Percentiles rank a stretch among this genome's conserved stretches.
phyloP scores from a whole-genome alignment of 2,797 vertebrate genomes.

The Argyrosomus regius region DNA sequence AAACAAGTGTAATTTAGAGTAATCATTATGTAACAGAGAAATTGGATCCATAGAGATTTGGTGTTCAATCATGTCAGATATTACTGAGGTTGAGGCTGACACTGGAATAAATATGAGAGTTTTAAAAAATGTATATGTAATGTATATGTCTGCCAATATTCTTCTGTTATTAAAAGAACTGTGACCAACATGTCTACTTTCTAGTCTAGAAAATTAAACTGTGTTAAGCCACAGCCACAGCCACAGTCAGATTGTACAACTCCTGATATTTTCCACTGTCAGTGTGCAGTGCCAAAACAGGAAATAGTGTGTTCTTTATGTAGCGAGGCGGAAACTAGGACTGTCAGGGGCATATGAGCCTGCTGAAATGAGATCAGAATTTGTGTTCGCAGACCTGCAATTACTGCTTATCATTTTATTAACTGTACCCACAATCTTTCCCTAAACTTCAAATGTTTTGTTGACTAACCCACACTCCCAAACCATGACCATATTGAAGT shows the following conservation, averaged over 20 bases:
- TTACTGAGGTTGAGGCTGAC: not conserved
- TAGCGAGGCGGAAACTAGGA: slow-evolving; percentile 1
- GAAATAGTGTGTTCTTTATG: slow-evolving; percentile 1
- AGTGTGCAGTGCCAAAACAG: not conserved
- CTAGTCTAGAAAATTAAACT: not conserved
- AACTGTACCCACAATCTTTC: not conserved
- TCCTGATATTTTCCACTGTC: not conserved
- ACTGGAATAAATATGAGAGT: not conserved
- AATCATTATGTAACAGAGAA: no score
- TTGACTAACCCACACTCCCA: not conserved
- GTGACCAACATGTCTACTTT: not conserved
- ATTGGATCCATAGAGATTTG: no score
- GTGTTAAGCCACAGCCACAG: not conserved
- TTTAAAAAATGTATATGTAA: not conserved
- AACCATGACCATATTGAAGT: not conserved
- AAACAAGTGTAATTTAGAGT: no score
- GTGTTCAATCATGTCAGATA: no score
- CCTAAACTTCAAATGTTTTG: not conserved
- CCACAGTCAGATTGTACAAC: not conserved
- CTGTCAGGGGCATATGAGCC: not conserved
- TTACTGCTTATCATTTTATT: not conserved
- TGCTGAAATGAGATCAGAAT: not conserved
- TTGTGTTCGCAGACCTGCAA: slow-evolving; percentile 2
- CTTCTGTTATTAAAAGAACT: not conserved
- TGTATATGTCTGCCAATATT: not conserved